Percentiles rank a stretch among this genome's conserved stretches.
Evolutionary conservation across 1,140 invertebrate species (phyloP).

Genomic region (Lineus longissimus): DNA sequence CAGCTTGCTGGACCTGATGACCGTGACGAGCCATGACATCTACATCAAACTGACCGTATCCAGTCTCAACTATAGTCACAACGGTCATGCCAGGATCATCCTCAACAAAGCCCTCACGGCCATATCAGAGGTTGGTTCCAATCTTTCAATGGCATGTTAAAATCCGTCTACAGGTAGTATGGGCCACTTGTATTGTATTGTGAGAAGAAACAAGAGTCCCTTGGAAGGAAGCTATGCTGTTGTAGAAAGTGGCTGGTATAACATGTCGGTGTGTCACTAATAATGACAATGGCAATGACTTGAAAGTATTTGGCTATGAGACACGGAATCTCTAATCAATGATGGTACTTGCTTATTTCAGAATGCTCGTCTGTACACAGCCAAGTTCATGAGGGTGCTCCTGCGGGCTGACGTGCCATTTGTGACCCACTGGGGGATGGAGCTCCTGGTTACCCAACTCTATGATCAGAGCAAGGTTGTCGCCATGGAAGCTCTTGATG

Average conservation of each 20-base stretch:
- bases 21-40: conserved; percentile 80
- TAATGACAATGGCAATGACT: too few relatives aligned
- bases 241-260: too few relatives aligned
- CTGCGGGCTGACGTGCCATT: conserved; percentile 58
- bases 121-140: conserved; percentile 49
- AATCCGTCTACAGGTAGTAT: neutral
- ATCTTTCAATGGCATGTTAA: too few relatives aligned
- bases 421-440: conserved; percentile 71
- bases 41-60: conserved; percentile 90
- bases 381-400: conserved; percentile 81
- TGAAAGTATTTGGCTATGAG: too few relatives aligned
- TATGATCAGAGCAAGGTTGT: conserved; percentile 74
- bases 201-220: neutral
- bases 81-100: conserved; percentile 63
- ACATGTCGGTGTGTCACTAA: too few relatives aligned
- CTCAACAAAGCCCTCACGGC: conserved; percentile 55
- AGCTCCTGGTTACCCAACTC: conserved; percentile 75
- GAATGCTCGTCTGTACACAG: conserved; percentile 79
- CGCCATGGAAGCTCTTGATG: conserved; percentile 71
- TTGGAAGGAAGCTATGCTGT: too few relatives aligned
- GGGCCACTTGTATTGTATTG: neutral
- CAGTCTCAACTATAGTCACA: conserved; percentile 76
- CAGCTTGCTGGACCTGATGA: conserved; percentile 74
- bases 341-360: too few relatives aligned
- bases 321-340: too few relatives aligned